These are phyloP conservation scores for Nephrocerus scutellatus DNA, from an alignment of 2,888 invertebrate genomes.

Conservation along the genomic window DNA sequence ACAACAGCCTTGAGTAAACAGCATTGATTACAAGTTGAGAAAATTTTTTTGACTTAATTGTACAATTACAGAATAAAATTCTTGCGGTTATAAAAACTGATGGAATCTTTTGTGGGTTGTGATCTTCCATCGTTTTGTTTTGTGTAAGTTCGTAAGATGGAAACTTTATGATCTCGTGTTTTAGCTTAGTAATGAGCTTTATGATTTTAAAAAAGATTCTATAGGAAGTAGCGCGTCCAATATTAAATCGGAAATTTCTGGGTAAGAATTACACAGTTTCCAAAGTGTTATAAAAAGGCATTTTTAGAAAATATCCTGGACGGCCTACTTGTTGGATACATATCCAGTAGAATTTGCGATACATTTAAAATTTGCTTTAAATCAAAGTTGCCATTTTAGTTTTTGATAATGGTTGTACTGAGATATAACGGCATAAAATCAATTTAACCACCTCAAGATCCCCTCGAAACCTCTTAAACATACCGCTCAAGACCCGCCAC, in stretches of 20 bases:
- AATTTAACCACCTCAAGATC: no score
- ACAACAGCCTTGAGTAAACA: conserved; percentile 9
- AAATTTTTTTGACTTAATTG: conserved; percentile 9
- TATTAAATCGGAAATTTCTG: conserved; percentile 8
- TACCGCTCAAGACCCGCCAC: no score
- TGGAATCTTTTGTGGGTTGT: conserved; percentile 8
- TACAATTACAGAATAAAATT: conserved; percentile 13
- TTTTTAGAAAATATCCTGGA: conserved; percentile 6
- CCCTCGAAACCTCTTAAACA: no score
- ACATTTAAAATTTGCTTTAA: no score
- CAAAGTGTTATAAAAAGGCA: conserved; percentile 6
- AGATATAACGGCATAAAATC: no score
- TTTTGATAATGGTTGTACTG: no score
- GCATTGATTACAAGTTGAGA: conserved; percentile 1
- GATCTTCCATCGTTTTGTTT: conserved; percentile 3
- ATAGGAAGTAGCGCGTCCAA: conserved; percentile 4
- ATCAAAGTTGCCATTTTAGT: no score
- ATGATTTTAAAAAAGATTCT: conserved; percentile 7
- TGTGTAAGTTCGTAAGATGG: conserved; percentile 6
- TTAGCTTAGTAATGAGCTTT: conserved; percentile 4
- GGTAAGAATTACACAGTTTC: conserved; percentile 4
- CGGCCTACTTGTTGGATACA: no score
- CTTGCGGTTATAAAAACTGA: conserved; percentile 12
- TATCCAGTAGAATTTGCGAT: no score
- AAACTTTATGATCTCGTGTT: conserved; percentile 5